A percentile compares a stretch with the other conserved stretches of the same genome.
Conservation (phyloP, 1,140 invertebrate genomes). For the Lerema accius region DNA sequence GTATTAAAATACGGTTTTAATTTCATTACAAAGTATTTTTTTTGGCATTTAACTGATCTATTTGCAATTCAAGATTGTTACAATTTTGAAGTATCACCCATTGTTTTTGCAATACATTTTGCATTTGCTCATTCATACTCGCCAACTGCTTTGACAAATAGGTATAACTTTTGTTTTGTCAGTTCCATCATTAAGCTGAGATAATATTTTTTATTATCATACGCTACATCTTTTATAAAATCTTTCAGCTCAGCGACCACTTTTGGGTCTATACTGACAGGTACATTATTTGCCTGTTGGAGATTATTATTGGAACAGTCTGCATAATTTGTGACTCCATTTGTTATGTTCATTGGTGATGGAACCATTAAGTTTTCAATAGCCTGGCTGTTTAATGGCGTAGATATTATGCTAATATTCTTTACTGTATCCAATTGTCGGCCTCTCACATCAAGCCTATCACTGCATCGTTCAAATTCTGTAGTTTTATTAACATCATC, state of each 20-base stretch:
- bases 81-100: constrained; percentile 72
- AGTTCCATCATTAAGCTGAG: constrained; percentile 75
- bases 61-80: constrained; percentile 70
- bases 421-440: constrained; percentile 63
- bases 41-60: constrained; percentile 71
- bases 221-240: constrained; percentile 75
- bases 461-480: constrained; percentile 59
- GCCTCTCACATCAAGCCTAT: constrained; percentile 56
- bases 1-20: too few species aligned
- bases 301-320: constrained; percentile 48
- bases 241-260: constrained; percentile 75
- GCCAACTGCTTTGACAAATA: constrained; percentile 73
- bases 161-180: constrained; percentile 77
- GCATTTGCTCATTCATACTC: constrained; percentile 64
- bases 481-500: constrained; percentile 56
- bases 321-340: constrained; percentile 57
- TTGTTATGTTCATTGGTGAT: constrained; percentile 59
- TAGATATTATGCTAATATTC: constrained; percentile 71
- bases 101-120: constrained; percentile 66
- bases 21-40: constrained; percentile 45
- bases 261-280: constrained; percentile 50
- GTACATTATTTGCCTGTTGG: constrained; percentile 42
- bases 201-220: constrained; percentile 74
- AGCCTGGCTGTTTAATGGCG: constrained; percentile 58
- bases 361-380: constrained; percentile 57